phyloP scores from a whole-genome alignment of 1,140 invertebrate species.

The Drosophila gunungcola region DNA sequence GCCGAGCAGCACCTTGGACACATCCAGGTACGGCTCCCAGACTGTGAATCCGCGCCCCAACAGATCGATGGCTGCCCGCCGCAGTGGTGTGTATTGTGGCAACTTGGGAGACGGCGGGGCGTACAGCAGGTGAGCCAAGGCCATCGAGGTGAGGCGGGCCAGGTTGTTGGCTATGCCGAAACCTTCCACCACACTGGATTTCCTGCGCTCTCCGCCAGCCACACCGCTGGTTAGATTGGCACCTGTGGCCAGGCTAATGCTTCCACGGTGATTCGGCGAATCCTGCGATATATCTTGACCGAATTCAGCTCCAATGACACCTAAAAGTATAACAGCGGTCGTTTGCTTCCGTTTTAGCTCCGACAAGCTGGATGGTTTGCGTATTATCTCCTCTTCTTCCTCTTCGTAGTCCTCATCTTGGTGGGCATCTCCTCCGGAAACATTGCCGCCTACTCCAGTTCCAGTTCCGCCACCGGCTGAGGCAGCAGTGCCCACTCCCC shows the following conservation, averaged over 20 bases:
- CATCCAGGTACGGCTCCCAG: conserved; percentile 99
- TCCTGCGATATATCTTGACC: conserved; percentile 94
- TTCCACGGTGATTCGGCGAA: conserved; percentile 85
- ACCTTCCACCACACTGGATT: conserved; percentile 94
- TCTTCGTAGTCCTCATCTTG: conserved; percentile 91
- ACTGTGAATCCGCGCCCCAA: conserved; percentile 98
- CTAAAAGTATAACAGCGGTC: conserved; percentile 97
- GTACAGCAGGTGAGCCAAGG: conserved; percentile 96
- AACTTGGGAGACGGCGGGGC: conserved; percentile 92
- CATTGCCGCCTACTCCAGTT: not conserved
- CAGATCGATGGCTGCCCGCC: conserved; percentile 98
- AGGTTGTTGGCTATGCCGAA: conserved; percentile 96
- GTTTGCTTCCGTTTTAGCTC: conserved; percentile 98
- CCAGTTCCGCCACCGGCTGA: conserved; percentile 10
- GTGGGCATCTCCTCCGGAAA: conserved; percentile 38
- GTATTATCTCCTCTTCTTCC: conserved; percentile 91
- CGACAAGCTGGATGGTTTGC: conserved; percentile 92
- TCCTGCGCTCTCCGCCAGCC: conserved; percentile 86
- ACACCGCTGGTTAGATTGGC: conserved; percentile 8
- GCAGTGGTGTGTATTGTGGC: conserved; percentile 94
- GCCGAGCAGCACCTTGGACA: conserved; percentile 95
- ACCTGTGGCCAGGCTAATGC: conserved; percentile 84
- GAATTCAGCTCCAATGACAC: conserved; percentile 99
- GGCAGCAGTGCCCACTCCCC: conserved; percentile 5
- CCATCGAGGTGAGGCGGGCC: conserved; percentile 96